Evolutionary conservation across 1,140 invertebrate species (phyloP).

Genomic region (Luehdorfia chinensis): DNA sequence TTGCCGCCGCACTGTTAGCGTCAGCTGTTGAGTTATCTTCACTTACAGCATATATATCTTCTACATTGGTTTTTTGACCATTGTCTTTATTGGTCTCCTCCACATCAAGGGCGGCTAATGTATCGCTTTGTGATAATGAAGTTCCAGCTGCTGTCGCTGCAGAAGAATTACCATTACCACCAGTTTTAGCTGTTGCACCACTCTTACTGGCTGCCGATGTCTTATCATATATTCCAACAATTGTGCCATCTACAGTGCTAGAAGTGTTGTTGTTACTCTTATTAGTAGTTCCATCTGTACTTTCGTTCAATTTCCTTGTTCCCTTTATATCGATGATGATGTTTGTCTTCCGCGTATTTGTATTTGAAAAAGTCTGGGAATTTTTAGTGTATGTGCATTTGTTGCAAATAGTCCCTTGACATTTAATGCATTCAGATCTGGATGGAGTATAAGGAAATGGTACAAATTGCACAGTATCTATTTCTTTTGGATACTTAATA

Average conservation of each 20-base stretch:
- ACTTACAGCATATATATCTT: slow-evolving; percentile 7
- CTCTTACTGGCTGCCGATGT: slow-evolving; percentile 2
- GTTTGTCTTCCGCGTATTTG: slow-evolving; percentile 8
- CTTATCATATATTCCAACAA: slow-evolving; percentile 9
- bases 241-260: slow-evolving; percentile 6
- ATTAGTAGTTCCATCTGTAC: neutral
- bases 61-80: neutral
- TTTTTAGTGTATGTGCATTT: slow-evolving; percentile 10
- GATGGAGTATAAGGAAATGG: slow-evolving; percentile 25
- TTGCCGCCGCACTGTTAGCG: slow-evolving; percentile 1
- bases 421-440: slow-evolving; percentile 12
- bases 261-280: neutral
- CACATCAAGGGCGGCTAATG: slow-evolving; percentile 5
- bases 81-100: neutral
- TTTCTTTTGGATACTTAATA: slow-evolving; percentile 31
- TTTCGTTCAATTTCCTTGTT: slow-evolving; percentile 3
- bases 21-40: slow-evolving; percentile 4
- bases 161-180: slow-evolving; percentile 1
- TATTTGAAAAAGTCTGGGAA: neutral
- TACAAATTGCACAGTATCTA: slow-evolving; percentile 30
- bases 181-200: slow-evolving; percentile 2
- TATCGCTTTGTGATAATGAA: slow-evolving; percentile 5
- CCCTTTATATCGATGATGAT: slow-evolving; percentile 16
- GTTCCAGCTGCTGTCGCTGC: slow-evolving; percentile 5
- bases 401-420: slow-evolving; percentile 3